Evolutionary conservation across 1,140 invertebrate genomes (phyloP), one percentile per base, ranked within the genome.

Genomic region (Meloidogyne exigua): DNA sequence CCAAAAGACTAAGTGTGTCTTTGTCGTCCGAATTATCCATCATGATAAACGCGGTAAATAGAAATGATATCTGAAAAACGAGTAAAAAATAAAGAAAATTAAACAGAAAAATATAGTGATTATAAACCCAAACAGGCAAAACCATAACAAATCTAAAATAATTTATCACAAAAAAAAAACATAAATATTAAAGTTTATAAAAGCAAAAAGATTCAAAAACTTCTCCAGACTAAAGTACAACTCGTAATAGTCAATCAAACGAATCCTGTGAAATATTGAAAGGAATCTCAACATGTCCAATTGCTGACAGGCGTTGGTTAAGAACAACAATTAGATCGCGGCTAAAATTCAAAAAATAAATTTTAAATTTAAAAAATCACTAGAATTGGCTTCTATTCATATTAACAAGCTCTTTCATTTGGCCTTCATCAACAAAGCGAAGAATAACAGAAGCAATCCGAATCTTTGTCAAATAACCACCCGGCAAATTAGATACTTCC

Each of bases 391-490:
- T 23, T 7, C 26, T 26, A 28, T 13, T 76, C 39, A 78, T 78
- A 25, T 39, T 13, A 44, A 78, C 68, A 65, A 78, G 25, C 11
- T 42, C 57, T 62, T 62, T 13, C 74, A 78, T 78, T 72, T 77
- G 75, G 11, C 78, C 75, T 57, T n/a, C 73, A 23, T 23, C 36
- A 15, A 78, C 42, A 77, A 44, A 78, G 23, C 76, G 44, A 11
- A 78, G 49, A 12, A 78, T 32, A 68, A 75, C 78, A 26, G 39
- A 68, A 11, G 76, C 76, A 76, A 68, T 78, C 2, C 76, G 62
- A 44, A 78, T 78, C 49, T 78, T 78, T 2, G 76, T 78, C 11
- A 28, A n/a, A 39, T 78, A 78, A 12, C 76, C 74, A 21, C 72
- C 76, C 3, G 73, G 74, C 9, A 76, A 21, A 28, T 39, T 28